Evolutionary conservation across 1,140 invertebrate species (phyloP), one percentile per base, ranked within the genome.

Genomic region (Caenorhabditis briggsae): DNA sequence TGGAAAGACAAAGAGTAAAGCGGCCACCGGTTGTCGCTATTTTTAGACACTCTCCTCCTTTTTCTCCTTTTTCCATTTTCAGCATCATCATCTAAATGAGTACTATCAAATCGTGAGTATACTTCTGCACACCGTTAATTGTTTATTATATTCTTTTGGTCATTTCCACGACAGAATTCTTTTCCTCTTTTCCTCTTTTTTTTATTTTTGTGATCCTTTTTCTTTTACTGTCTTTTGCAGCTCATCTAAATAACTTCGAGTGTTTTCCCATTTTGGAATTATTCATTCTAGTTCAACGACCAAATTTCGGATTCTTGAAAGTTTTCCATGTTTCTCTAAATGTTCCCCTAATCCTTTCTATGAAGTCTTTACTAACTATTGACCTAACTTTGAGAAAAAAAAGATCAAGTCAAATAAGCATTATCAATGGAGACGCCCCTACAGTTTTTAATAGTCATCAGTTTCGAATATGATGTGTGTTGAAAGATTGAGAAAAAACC

Each of bases 1-100:
- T 33, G 46, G 14, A 33, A 78, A 78, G 70, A 78, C 70, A 78
- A 50, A 78, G 64, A 78, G 46, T 50, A 41, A 78, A 78, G 46
- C 70, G 70, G 70, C 70, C 70, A 78, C 70, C 46, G 70, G 64
- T 78, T 78, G 70, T 78, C 70, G 70, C 70, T 78, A 78, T 78
- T 78, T 78, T 78, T 78, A 78, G 70, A 78, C 46, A 50, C 70
- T 50, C 70, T 78, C 70, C 46, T 6, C 70, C 70, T 78, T 50
- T 41, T 50, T 78, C 70, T 23, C 16, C 5, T 70, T n/a, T 70
- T 50, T 41, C 46, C 70, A 50, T 78, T 78, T 78, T 78, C 70
- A 78, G 70, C 70, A 78, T 78, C 70, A 78, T 50, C 70, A 20
- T 12, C 70, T 78, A 78, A 78, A 78, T 20, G 20, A 78, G 70